A percentile compares a stretch with the other conserved stretches of the same genome.
phyloP scores from a whole-genome alignment of 92 coral and sea anemone genomes.

The Umimayanthus kanabou region DNA sequence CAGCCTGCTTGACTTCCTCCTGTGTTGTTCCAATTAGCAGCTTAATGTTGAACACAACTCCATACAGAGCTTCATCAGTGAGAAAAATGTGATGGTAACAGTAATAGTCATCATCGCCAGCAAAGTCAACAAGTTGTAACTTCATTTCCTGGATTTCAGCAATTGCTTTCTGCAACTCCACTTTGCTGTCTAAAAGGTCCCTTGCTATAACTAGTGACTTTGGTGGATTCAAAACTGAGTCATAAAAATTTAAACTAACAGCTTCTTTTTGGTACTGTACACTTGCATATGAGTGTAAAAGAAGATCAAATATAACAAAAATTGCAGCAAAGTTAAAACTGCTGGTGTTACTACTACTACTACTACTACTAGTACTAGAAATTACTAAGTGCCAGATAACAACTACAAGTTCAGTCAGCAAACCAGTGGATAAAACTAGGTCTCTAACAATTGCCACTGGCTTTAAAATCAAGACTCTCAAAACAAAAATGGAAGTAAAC shows the following conservation, averaged over 20 bases:
- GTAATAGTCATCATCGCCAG: slow-evolving; percentile 1
- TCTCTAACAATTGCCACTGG: neutral
- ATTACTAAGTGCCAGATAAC: neutral
- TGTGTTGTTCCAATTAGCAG: neutral
- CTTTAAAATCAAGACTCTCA: neutral
- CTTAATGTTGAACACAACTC: neutral
- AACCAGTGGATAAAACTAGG: neutral
- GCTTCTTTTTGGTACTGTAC: neutral
- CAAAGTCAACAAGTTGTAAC: neutral
- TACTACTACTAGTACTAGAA: too few relatives aligned
- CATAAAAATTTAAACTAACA: neutral
- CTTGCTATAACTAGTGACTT: neutral
- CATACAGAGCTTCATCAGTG: slow-evolving; percentile 2
- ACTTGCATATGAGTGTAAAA: slow-evolving; percentile 5
- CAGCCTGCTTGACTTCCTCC: neutral
- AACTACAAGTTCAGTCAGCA: neutral
- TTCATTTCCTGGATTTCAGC: neutral
- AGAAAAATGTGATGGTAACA: neutral
- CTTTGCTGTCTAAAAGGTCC: neutral
- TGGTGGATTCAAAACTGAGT: neutral
- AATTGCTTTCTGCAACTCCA: neutral
- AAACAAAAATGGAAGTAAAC: neutral
- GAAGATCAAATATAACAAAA: neutral
- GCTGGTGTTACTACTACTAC: neutral
- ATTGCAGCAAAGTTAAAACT: neutral